A percentile compares a stretch with the other conserved stretches of the same genome.
Conservation (phyloP, 2,113 vertebrate species). For the Chroicocephalus ridibundus region DNA sequence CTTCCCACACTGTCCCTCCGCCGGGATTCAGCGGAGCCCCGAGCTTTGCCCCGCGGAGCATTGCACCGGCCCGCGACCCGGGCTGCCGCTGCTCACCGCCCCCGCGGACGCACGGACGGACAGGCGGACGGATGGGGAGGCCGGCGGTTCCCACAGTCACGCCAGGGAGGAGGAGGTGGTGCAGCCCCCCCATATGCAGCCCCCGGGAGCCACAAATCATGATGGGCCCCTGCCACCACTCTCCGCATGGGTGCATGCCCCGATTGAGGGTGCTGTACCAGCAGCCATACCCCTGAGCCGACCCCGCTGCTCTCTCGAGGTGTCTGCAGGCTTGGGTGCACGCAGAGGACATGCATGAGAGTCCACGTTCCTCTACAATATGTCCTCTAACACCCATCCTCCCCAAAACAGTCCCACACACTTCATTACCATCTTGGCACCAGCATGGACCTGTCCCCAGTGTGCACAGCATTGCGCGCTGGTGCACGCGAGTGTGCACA, state of each 20-base stretch:
- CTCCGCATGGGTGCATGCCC: rapidly evolving
- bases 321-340: rapidly evolving
- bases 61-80: rapidly evolving
- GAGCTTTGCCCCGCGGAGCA: neutral
- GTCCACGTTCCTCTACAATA: rapidly evolving
- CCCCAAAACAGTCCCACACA: neutral
- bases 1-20: neutral
- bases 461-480: rapidly evolving
- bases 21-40: neutral
- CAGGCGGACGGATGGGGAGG: rapidly evolving
- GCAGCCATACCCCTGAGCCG: rapidly evolving
- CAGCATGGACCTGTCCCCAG: neutral
- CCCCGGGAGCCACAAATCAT: neutral
- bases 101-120: neutral
- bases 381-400: too few relatives aligned
- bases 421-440: neutral
- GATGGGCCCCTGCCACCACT: neutral
- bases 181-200: neutral
- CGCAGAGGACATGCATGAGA: rapidly evolving
- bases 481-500: rapidly evolving
- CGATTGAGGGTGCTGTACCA: rapidly evolving
- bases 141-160: neutral
- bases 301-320: rapidly evolving
- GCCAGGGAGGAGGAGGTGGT: neutral
- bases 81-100: neutral